Percentiles rank a stretch among this genome's conserved stretches.
These are phyloP conservation scores for Aleiodes sp. DNA, from an alignment of 1,140 invertebrate species.

Conservation along the genomic window DNA sequence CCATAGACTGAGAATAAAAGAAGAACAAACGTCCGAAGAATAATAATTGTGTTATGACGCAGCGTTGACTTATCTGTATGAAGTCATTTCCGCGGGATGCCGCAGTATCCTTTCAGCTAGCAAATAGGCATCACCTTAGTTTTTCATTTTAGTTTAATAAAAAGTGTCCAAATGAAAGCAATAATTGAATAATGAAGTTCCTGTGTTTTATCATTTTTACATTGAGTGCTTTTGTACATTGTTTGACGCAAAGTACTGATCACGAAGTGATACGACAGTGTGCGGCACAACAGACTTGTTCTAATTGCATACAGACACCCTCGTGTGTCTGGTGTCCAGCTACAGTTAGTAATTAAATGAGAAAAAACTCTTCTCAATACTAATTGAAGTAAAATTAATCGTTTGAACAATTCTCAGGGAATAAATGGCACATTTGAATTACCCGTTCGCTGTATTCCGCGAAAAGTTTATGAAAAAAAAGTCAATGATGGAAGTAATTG, in stretches of 20 bases:
- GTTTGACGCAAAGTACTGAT: conserved; percentile 16
- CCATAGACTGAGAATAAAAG: neutral
- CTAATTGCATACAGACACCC: conserved; percentile 45
- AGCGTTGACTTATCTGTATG: conserved; percentile 44
- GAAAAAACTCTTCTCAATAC: neutral
- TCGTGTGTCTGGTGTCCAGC: conserved; percentile 52
- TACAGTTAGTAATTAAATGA: conserved; percentile 38
- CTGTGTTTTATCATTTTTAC: conserved; percentile 6
- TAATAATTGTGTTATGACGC: conserved; percentile 41
- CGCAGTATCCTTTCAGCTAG: conserved; percentile 46
- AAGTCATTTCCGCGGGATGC: conserved; percentile 48
- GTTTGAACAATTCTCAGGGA: conserved; percentile 22
- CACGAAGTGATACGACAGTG: conserved; percentile 40
- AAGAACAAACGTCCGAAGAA: neutral
- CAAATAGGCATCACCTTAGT: neutral
- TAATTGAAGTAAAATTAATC: neutral
- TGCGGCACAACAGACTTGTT: conserved; percentile 45
- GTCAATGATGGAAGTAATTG: conserved; percentile 33
- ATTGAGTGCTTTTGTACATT: neutral
- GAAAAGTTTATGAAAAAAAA: conserved; percentile 36
- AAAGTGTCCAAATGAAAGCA: neutral
- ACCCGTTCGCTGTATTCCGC: conserved; percentile 43
- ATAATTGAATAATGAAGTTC: neutral
- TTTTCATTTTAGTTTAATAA: conserved; percentile 13
- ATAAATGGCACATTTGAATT: conserved; percentile 24